Evolutionary conservation across 2,888 invertebrate genomes (phyloP), one percentile per base, ranked within the genome.

Genomic region (Cephus pygmeus): DNA sequence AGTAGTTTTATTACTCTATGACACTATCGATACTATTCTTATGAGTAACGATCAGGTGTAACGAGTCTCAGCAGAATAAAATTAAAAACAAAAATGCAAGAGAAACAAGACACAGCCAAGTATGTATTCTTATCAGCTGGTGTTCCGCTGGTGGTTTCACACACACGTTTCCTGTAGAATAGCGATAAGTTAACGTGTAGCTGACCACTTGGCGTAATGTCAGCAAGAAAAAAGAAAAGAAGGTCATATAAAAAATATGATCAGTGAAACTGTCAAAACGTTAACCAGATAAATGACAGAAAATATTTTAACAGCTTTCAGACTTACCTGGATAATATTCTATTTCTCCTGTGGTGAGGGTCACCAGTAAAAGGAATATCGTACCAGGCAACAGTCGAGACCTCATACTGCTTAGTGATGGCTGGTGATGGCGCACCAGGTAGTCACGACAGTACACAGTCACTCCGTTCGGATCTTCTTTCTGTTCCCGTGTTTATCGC

Each of bases 251-350:
- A 23, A 56, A 56, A 56, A 56, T 56, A 23, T 56, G 15, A 56
- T 23, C 23, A 56, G 56, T 56, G 23, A 23, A 56, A 23, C 56
- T 56, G 56, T 56, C 56, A 56, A 56, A 56, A 56, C 56, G 56
- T 56, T 56, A 56, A 56, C 56, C 9, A 9, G 23, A 56, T 56
- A 23, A 56, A 23, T 23, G 23, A 56, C 9, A 56, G 56, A 23
- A 56, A 56, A 56, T 56, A 56, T 56, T 56, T 23, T 23, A 56
- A 23, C 23, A 9, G 23, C 23, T 56, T 56, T 23, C 56, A 56
- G 9, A 86, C 89, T 87, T 81, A 91, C 91, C 90, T 85, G 85
- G 87, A 81, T 90, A 90, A 79, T 87, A 88, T 75, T 90, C 87
- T 73, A 88, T 84, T 82, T 88, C 89, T 79, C 87, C 89, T 77